Percentiles rank a stretch among this genome's conserved stretches.
Conservation (phyloP, 2,113 vertebrate species). For the Piliocolobus tephrosceles region DNA sequence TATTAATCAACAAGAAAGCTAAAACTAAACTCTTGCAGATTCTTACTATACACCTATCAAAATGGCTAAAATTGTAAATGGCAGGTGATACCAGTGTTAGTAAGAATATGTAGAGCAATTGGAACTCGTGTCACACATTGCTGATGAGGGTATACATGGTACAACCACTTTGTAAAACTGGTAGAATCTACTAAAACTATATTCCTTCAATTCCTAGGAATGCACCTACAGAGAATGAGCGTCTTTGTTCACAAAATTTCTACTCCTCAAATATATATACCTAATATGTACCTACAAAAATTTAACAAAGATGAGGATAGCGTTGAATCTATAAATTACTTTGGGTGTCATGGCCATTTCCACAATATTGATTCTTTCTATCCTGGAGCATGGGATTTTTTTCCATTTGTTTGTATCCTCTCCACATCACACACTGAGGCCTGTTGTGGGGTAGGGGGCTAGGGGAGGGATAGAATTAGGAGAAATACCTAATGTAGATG, state of each 20-base stretch:
- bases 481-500: too few relatives aligned
- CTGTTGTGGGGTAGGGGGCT: too few relatives aligned
- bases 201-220: neutral
- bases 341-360: too few relatives aligned
- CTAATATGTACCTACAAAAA: too few relatives aligned
- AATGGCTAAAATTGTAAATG: neutral
- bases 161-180: neutral
- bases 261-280: too few relatives aligned
- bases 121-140: neutral
- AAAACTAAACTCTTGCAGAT: neutral
- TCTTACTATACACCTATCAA: neutral
- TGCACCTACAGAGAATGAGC: neutral
- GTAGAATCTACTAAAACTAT: neutral
- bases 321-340: too few relatives aligned
- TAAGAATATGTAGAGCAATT: neutral
- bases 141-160: neutral
- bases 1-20: neutral
- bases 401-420: too few relatives aligned
- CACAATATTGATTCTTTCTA: too few relatives aligned
- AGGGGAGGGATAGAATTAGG: too few relatives aligned
- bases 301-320: too few relatives aligned
- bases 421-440: too few relatives aligned
- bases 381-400: too few relatives aligned
- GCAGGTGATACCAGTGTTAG: neutral
- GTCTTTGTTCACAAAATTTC: neutral